Percentiles rank a stretch among this genome's conserved stretches.
Conservation (phyloP, 2,888 invertebrate species). For the Pseudoips prasinana region DNA sequence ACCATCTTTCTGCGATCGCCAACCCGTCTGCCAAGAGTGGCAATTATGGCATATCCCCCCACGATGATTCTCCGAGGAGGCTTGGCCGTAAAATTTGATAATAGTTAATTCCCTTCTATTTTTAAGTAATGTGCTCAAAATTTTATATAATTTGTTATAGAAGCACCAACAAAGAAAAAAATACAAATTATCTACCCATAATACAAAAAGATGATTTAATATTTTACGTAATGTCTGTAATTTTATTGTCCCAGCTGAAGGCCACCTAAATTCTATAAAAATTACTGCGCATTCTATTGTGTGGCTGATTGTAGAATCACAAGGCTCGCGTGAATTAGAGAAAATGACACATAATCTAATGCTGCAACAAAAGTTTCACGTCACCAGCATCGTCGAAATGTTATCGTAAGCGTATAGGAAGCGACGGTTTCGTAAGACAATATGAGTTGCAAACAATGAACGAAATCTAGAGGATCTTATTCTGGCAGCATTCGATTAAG, state of each 20-base stretch:
- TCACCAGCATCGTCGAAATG: conserved; percentile 29
- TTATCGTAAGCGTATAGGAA: conserved; percentile 36
- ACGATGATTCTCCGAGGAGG: too few relatives aligned
- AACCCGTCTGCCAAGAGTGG: too few relatives aligned
- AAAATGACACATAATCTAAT: conserved; percentile 30
- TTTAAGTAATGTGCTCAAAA: too few relatives aligned
- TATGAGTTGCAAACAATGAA: conserved; percentile 41
- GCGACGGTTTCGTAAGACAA: conserved; percentile 39
- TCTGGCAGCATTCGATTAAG: conserved; percentile 19
- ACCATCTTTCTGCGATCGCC: too few relatives aligned
- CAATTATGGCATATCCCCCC: too few relatives aligned
- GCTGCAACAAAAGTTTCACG: conserved; percentile 27
- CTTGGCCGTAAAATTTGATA: too few relatives aligned
- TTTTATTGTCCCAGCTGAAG: conserved; percentile 7
- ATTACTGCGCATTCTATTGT: conserved; percentile 32
- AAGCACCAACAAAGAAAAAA: too few relatives aligned
- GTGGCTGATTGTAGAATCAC: conserved; percentile 16
- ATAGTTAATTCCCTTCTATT: too few relatives aligned
- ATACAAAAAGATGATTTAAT: too few relatives aligned
- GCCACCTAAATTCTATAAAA: conserved; percentile 21
- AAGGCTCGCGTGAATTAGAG: conserved; percentile 14
- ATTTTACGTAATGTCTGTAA: too few relatives aligned
- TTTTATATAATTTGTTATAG: too few relatives aligned
- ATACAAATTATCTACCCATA: too few relatives aligned
- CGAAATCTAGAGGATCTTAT: conserved; percentile 27